These are phyloP conservation scores for Lepus oiostolus DNA, from an alignment of 2,797 vertebrate species.

Conservation along the genomic window DNA sequence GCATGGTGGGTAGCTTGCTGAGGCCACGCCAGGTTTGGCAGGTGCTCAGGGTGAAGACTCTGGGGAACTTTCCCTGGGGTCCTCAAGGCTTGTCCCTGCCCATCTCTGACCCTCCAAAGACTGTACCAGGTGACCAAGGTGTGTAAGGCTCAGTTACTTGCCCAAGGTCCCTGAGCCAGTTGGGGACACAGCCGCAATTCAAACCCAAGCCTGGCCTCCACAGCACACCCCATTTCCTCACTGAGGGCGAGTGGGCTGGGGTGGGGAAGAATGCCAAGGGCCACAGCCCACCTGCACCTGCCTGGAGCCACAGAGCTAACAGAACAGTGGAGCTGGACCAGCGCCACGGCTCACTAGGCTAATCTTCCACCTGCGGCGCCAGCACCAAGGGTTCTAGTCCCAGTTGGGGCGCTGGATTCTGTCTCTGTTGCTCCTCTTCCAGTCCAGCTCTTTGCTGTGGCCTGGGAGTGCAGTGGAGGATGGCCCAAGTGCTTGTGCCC, in stretches of 20 bases:
- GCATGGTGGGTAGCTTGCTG: background rate
- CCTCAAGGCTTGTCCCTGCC: background rate
- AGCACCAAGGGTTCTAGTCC: too few relatives aligned
- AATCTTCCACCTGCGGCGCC: too few relatives aligned
- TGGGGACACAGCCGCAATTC: background rate
- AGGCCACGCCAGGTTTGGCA: background rate
- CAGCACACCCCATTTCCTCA: background rate
- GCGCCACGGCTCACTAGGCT: too few relatives aligned
- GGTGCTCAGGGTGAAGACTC: background rate
- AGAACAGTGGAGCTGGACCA: background rate
- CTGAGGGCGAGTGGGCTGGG: background rate
- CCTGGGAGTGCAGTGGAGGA: too few relatives aligned
- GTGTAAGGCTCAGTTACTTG: conserved; percentile 27
- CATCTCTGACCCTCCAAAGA: background rate
- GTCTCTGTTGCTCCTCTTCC: too few relatives aligned
- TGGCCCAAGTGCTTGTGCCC: too few relatives aligned
- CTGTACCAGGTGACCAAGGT: background rate
- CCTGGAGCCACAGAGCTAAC: background rate
- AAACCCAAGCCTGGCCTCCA: background rate
- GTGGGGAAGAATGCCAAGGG: background rate
- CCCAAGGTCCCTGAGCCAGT: background rate
- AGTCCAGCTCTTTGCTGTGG: too few relatives aligned
- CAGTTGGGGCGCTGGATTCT: too few relatives aligned
- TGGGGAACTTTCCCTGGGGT: background rate
- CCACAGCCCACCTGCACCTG: background rate